These are phyloP conservation scores for Syrphus vitripennis DNA, from an alignment of 2,888 invertebrate genomes.

Conservation along the genomic window DNA sequence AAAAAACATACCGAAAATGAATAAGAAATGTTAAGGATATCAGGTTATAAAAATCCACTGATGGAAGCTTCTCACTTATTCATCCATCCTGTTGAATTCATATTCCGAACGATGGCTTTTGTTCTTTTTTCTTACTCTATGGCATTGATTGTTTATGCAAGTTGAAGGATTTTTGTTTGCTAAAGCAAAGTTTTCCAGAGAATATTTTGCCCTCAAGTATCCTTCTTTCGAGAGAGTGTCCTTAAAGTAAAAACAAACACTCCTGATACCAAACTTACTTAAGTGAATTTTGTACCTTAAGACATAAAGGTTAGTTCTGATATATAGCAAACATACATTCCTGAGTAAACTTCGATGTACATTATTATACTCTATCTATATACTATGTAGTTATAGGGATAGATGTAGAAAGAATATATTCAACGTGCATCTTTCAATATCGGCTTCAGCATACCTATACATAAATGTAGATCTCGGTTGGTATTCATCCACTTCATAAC, in stretches of 20 bases:
- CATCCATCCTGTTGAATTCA: slow-evolving; percentile 18
- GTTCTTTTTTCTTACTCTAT: neutral
- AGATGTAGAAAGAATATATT: neutral
- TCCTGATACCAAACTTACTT: neutral
- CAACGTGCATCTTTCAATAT: neutral
- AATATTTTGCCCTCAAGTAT: slow-evolving; percentile 8
- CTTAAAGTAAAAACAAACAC: slow-evolving; percentile 14
- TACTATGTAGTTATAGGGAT: neutral
- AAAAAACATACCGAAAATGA: slow-evolving; percentile 12
- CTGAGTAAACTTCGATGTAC: neutral
- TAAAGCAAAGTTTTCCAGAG: slow-evolving; percentile 13
- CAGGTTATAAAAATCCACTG: slow-evolving; percentile 19
- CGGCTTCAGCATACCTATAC: no score
- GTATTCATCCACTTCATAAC: slow-evolving; percentile 1
- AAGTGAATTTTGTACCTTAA: slow-evolving; percentile 12
- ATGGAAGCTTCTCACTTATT: slow-evolving; percentile 32
- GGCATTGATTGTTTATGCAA: slow-evolving; percentile 33
- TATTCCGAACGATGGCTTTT: neutral
- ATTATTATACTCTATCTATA: neutral
- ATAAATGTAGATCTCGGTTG: neutral
- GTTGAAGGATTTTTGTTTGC: slow-evolving; percentile 31
- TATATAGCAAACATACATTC: neutral
- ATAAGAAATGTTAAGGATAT: slow-evolving; percentile 43
- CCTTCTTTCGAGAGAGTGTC: neutral
- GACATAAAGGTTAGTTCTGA: neutral